Percentiles rank a stretch among this genome's conserved stretches.
phyloP scores from a whole-genome alignment of 2,113 vertebrate genomes.

The Thalassoma bifasciatum region DNA sequence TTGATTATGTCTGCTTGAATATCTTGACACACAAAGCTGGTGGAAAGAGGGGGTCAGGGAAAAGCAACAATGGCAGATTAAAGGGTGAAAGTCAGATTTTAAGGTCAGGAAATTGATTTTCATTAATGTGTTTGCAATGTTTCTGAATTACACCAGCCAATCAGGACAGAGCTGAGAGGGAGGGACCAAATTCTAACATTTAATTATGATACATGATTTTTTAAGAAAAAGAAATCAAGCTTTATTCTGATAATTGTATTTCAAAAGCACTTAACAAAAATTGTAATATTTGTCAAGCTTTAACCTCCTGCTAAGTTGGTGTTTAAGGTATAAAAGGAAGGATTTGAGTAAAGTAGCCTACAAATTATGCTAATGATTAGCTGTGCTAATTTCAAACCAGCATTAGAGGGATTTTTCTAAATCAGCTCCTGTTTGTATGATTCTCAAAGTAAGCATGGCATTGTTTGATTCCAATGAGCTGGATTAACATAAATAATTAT shows the following conservation, averaged over 20 bases:
- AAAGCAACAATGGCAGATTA: neutral
- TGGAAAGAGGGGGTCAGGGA: neutral
- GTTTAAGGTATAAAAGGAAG: neutral
- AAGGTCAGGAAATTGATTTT: neutral
- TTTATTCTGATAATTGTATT: too few species aligned
- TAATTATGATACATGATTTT: too few species aligned
- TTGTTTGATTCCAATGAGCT: constrained; percentile 19
- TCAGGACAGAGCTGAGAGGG: neutral
- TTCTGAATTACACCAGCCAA: neutral
- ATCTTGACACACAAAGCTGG: neutral
- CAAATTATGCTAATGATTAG: constrained; percentile 7
- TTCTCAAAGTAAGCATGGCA: constrained; percentile 4
- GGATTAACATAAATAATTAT: constrained; percentile 43
- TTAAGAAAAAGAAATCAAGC: too few species aligned
- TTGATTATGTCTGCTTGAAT: neutral
- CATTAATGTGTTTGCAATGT: neutral
- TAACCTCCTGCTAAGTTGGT: neutral
- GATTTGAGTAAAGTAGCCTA: constrained; percentile 12
- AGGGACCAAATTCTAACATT: neutral
- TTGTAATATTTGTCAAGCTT: neutral
- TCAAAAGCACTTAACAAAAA: neutral
- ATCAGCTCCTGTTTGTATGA: constrained; percentile 6
- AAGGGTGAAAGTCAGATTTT: neutral
- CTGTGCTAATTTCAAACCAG: neutral
- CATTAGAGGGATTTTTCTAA: constrained; percentile 21